Percentiles rank a stretch among this genome's conserved stretches.
Conservation (phyloP, 2,888 invertebrate species). For the Imbricaverruca yamaguchii region DNA sequence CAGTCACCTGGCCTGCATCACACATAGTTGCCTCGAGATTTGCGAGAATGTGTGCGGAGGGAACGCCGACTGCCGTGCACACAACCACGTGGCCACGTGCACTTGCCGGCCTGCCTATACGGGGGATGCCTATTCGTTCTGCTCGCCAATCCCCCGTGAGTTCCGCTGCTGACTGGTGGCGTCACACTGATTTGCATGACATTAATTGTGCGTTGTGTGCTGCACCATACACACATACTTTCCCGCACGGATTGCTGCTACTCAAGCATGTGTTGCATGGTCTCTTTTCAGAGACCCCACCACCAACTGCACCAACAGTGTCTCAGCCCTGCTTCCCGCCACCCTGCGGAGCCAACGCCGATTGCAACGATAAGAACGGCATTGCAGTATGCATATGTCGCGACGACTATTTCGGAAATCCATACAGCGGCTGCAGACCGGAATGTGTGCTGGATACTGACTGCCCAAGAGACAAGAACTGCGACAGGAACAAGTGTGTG, state of each 20-base stretch:
- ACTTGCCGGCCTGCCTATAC: conserved; percentile 68
- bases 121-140: conserved; percentile 71
- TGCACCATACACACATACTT: neutral
- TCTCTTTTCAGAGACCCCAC: conserved; percentile 51
- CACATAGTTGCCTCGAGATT: conserved; percentile 59
- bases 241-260: too few relatives aligned
- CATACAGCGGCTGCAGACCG: conserved; percentile 51
- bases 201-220: neutral
- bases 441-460: conserved; percentile 70
- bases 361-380: conserved; percentile 64
- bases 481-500: conserved; percentile 38
- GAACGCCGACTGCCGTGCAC: conserved; percentile 63
- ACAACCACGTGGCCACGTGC: conserved; percentile 63
- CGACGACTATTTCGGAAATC: conserved; percentile 49
- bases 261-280: conserved; percentile 36
- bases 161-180: neutral
- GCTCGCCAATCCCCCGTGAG: conserved; percentile 46
- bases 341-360: conserved; percentile 75
- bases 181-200: too few relatives aligned
- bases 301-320: conserved; percentile 28
- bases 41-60: conserved; percentile 43
- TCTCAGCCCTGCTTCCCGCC: conserved; percentile 65
- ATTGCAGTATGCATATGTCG: conserved; percentile 22
- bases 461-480: conserved; percentile 63
- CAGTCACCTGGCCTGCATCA: conserved; percentile 67